Evolutionary conservation across 2,797 vertebrate genomes (phyloP), one percentile per base, ranked within the genome.

Genomic region (Sebastes cheni): DNA sequence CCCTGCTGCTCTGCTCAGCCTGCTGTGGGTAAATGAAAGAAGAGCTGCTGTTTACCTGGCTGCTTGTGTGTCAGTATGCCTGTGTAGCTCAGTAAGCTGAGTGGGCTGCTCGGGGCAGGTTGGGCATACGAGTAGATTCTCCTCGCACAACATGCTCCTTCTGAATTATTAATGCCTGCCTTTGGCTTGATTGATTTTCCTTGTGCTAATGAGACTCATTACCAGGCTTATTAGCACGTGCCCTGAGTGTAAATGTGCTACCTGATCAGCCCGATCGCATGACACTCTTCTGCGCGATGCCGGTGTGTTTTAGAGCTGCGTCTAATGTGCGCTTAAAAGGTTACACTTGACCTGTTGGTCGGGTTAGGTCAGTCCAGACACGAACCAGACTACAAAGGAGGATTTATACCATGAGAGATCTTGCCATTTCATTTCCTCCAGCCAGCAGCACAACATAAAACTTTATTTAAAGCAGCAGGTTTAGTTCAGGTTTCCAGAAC

Each of bases 151-250:
- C 86, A 79, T 42, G 79, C 76, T 86, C 78, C 72, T 23, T 50
- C 74, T 96, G 89, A 95, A 96, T 95, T 91, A 93, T 96, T 95
- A 88, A 96, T 93, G 70, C 75, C 73, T 59, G 91, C 92, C 82
- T 83, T 93, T 91, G 87, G 93, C 92, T 89, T 89, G 86, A 95
- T 95, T 93, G 94, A 94, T 94, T 95, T 94, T 91, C 88, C 85
- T 89, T 89, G 93, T 94, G 87, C 81, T 96, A 96, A 96, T 94
- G 95, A 95, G 92, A 69, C 95, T 96, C 94, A 94, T 96, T 96
- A 96, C 93, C 84, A 90, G 85, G 56, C 75, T 83, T 95, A 88
- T 95, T 95, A 95, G 87, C 90, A 94, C 85, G 88, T 81, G 67
- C 78, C 52, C 75, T 78, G 80, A 87, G 88, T 91, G 91, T 83